Conservation (phyloP, 1,140 invertebrate genomes). For the Drosophila nannoptera region DNA sequence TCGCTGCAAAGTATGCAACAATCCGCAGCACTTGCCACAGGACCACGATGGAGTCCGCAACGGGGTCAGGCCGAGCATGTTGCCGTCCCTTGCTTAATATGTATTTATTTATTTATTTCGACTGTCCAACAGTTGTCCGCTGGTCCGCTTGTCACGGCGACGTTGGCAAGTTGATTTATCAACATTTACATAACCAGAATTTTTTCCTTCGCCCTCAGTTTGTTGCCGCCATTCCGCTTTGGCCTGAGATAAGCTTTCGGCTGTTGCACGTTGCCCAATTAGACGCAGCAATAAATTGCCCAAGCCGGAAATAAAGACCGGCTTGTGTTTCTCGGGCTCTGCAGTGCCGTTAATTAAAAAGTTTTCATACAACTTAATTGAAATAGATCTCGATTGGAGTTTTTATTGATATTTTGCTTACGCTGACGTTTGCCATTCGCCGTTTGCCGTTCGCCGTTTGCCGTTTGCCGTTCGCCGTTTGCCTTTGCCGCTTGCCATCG, state of each 20-base stretch:
- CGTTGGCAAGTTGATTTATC: slow-evolving; percentile 67
- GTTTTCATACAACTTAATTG: slow-evolving; percentile 77
- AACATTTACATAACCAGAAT: slow-evolving; percentile 62
- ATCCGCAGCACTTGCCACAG: slow-evolving; percentile 15
- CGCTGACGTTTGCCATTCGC: slow-evolving; percentile 50
- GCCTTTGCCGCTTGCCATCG: slow-evolving; percentile 15
- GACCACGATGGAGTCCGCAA: slow-evolving; percentile 31
- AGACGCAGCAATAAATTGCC: slow-evolving; percentile 72
- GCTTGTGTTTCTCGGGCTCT: slow-evolving; percentile 33
- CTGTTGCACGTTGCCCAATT: slow-evolving; percentile 61
- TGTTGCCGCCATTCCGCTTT: background rate
- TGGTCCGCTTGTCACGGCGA: slow-evolving; percentile 53
- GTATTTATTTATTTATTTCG: slow-evolving; percentile 75
- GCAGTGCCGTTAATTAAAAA: slow-evolving; percentile 76
- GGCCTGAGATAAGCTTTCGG: slow-evolving; percentile 1
- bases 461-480: slow-evolving; percentile 20
- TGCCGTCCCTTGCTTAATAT: slow-evolving; percentile 48
- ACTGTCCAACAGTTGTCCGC: slow-evolving; percentile 61
- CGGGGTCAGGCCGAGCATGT: slow-evolving; percentile 55
- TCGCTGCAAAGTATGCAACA: slow-evolving; percentile 49
- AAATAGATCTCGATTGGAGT: slow-evolving; percentile 77
- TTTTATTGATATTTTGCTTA: slow-evolving; percentile 76
- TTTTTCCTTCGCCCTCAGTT: slow-evolving; percentile 2
- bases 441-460: slow-evolving; percentile 42
- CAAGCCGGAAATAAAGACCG: slow-evolving; percentile 36